Percentiles rank a stretch among this genome's conserved stretches.
Evolutionary conservation across 2,113 vertebrate genomes (phyloP).

Genomic region (Lagopus leucura): DNA sequence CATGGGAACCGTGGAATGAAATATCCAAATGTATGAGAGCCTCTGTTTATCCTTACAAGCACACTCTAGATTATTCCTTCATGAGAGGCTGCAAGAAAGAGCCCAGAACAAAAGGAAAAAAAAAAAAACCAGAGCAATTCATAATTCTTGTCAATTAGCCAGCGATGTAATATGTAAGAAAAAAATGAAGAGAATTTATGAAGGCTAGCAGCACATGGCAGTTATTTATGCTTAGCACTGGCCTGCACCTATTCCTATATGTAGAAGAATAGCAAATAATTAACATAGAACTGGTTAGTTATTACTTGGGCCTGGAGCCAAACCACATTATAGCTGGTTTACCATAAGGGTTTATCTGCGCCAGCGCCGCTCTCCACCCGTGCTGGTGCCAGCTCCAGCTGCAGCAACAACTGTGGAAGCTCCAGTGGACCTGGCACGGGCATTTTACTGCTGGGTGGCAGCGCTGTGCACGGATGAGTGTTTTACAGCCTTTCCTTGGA

Average conservation of each 20-base stretch:
- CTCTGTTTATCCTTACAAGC: not conserved
- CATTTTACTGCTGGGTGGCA: slow-evolving; percentile 39
- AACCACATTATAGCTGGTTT: slow-evolving; percentile 28
- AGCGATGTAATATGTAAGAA: not conserved
- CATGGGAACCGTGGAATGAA: not conserved
- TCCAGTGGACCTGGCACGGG: not conserved
- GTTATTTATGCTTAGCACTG: not conserved
- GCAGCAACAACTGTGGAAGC: not conserved
- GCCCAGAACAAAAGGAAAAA: slow-evolving; percentile 3
- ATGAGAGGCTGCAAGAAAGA: not conserved
- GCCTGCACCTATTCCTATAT: not conserved
- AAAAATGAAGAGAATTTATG: not conserved
- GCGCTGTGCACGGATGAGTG: rapidly evolving
- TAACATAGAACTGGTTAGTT: slow-evolving; percentile 62
- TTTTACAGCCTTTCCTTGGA: slow-evolving; percentile 43
- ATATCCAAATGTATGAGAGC: not conserved
- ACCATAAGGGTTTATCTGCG: slow-evolving; percentile 17
- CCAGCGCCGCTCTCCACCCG: not conserved
- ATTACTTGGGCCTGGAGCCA: slow-evolving; percentile 42
- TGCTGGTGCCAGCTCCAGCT: not conserved
- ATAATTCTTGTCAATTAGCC: not conserved
- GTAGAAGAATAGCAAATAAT: slow-evolving; percentile 55
- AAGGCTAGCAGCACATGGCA: not conserved
- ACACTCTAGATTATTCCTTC: not conserved
- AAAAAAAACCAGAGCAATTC: not conserved